Base-by-base conservation (phyloP, 2,797 vertebrate genomes). In the Peromyscus aztecus region DNA sequence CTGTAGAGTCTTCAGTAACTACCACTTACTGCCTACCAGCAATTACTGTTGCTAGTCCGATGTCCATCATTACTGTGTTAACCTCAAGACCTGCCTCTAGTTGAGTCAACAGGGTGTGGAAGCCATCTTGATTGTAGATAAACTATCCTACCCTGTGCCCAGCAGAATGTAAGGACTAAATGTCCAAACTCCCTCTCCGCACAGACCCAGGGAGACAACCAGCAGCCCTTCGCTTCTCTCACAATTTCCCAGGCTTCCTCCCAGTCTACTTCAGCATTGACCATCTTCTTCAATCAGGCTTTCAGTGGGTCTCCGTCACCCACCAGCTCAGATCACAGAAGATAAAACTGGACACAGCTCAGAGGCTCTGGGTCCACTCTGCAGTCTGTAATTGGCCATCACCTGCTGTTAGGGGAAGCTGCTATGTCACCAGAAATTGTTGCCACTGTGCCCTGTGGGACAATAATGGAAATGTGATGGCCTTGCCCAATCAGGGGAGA, bases 81-180 rank as follows among this genome's bases (percentile, higher is more conserved):
- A 80, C 88, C 82, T 75, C 31, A 55, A 80, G 90, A 91, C n/a
- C 77, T 59, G 63, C 88, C 90, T 78, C 75, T 17, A 83, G 91
- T 90, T 96, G 95, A 93, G 13, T 23, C 76, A 94, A n/a, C 6
- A 6, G 82, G 81, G 71, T 84, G n/a, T 90, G 49, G 24, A 78
- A 90, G 83, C 78, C 52, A 59, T 65, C 67, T 84, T 89, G 6
- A 86, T 65, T 63, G 65, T 76, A 78, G 77, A 81, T 93, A 96
- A 97, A 93, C 80, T 75, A 65, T 49, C n/a, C 73, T 4, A 1
- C 9, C 77, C 77, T 76, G 46, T 34, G 19, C 24, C 97, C 96
- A 97, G 89, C 94, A 94, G 71, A 94, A 91, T 3, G 8, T 69
- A 63, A 3, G 13, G 24, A 69, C 65, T 46, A 65, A 65, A 92